Evolutionary conservation across 2,797 vertebrate genomes (phyloP).

Genomic region (Serranus cabrilla): DNA sequence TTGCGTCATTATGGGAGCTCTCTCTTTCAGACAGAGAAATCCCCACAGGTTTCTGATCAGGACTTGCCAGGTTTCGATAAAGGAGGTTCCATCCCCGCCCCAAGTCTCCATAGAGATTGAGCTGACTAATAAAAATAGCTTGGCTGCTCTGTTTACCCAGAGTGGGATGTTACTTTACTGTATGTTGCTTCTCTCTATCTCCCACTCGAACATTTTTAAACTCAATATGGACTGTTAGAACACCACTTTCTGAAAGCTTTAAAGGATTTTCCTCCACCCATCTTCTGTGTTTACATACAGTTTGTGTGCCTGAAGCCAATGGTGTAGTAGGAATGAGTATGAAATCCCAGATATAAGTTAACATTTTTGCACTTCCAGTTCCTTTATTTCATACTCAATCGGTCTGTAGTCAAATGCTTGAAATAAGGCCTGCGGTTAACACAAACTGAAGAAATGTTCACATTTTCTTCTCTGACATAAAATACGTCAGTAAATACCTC

Average conservation of each 20-base stretch:
- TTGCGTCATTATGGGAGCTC: conserved; percentile 78
- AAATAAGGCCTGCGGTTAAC: too few relatives aligned
- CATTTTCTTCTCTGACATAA: too few relatives aligned
- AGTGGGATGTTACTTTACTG: conserved; percentile 62
- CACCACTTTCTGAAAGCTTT: conserved; percentile 21
- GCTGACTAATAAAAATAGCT: conserved; percentile 86
- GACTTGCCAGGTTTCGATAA: conserved; percentile 86
- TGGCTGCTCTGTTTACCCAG: conserved; percentile 70
- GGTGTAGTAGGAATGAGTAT: too few relatives aligned
- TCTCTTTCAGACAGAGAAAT: conserved; percentile 71
- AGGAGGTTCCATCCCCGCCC: conserved; percentile 84
- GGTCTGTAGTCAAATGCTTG: too few relatives aligned
- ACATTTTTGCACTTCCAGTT: too few relatives aligned
- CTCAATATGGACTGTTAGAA: conserved; percentile 38
- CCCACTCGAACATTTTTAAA: neutral
- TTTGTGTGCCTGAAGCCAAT: too few relatives aligned
- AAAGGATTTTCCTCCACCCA: neutral
- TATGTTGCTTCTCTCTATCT: conserved; percentile 48
- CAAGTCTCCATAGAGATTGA: conserved; percentile 82
- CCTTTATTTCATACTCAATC: too few relatives aligned
- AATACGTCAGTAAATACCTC: too few relatives aligned
- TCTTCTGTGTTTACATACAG: too few relatives aligned
- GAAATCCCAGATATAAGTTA: too few relatives aligned
- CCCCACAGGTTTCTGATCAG: conserved; percentile 78
- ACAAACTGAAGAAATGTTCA: too few relatives aligned